A percentile compares a stretch with the other conserved stretches of the same genome.
Evolutionary conservation across 2,113 vertebrate genomes (phyloP).

Genomic region (Hystrix brachyura): DNA sequence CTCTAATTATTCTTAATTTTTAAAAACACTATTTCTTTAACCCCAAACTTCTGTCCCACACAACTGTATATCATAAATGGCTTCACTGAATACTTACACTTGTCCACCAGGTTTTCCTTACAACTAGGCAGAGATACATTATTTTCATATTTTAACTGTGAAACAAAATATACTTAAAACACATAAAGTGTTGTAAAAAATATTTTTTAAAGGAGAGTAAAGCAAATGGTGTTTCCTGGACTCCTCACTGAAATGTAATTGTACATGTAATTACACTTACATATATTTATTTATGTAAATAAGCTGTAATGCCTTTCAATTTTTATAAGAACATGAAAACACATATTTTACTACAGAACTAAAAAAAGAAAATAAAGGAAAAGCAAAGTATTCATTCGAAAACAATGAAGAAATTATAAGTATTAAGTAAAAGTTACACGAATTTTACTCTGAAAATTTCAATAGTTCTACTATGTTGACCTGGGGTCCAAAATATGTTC

Average conservation of each 20-base stretch:
- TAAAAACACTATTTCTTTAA: background rate
- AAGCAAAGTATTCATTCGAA: background rate
- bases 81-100: background rate
- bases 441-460: background rate
- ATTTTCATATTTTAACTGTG: background rate
- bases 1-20: background rate
- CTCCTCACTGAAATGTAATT: background rate
- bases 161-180: background rate
- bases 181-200: background rate
- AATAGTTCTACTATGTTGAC: background rate
- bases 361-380: background rate
- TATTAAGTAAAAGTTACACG: background rate
- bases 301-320: background rate
- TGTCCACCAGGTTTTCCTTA: background rate
- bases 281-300: background rate
- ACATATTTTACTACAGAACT: background rate
- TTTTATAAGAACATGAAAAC: background rate
- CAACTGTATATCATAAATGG: background rate
- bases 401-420: background rate
- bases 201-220: background rate
- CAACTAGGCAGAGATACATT: background rate
- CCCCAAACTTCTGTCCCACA: background rate
- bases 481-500: background rate
- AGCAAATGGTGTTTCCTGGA: background rate
- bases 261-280: background rate